phyloP scores from a whole-genome alignment of 2,797 vertebrate species.

The Pseudochaenichthys georgianus region DNA sequence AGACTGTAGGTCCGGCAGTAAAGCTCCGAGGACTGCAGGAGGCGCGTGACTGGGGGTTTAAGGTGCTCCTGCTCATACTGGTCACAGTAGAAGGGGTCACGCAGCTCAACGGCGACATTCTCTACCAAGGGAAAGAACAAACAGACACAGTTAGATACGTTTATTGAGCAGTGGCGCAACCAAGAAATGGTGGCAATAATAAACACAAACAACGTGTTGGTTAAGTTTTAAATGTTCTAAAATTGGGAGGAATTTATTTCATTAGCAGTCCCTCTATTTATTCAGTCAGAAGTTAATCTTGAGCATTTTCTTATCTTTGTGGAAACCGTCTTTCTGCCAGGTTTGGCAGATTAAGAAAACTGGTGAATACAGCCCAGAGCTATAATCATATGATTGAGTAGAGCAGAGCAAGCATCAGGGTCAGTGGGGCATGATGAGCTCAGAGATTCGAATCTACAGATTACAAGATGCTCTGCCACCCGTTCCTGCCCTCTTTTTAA shows the following conservation, averaged over 20 bases:
- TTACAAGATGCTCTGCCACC: constrained; percentile 49
- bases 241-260: not conserved
- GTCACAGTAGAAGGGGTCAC: constrained; percentile 95
- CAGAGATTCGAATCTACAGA: constrained; percentile 44
- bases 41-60: constrained; percentile 91
- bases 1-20: constrained; percentile 91
- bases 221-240: not conserved
- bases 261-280: not conserved
- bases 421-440: constrained; percentile 58
- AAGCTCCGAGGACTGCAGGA: constrained; percentile 91
- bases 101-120: constrained; percentile 91
- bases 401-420: constrained; percentile 58
- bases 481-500: constrained; percentile 17
- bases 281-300: not conserved
- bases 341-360: constrained; percentile 41
- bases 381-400: constrained; percentile 57
- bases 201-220: not conserved
- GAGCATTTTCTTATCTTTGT: not conserved
- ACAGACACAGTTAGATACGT: constrained; percentile 39
- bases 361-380: constrained; percentile 28
- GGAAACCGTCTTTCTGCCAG: constrained; percentile 24
- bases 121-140: constrained; percentile 78
- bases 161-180: not conserved
- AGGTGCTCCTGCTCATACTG: constrained; percentile 97
- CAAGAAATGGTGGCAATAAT: not conserved